Evolutionary conservation across 2,797 vertebrate genomes (phyloP).

Genomic region (Kryptolebias ocellatus): DNA sequence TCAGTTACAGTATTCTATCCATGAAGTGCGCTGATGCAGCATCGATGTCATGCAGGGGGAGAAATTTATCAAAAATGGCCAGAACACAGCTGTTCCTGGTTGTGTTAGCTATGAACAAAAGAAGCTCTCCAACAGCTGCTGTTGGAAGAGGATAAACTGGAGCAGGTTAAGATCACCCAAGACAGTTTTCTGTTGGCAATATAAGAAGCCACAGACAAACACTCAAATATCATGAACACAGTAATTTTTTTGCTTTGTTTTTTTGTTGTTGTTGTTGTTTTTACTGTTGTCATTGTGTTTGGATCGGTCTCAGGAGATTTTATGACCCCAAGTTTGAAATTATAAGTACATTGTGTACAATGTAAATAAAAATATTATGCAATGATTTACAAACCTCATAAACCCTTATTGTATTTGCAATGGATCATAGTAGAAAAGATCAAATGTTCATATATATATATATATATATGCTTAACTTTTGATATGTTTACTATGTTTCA

Average conservation of each 20-base stretch:
- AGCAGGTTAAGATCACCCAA: slow-evolving; percentile 45
- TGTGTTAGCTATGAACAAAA: slow-evolving; percentile 22
- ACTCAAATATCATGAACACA: slow-evolving; percentile 53
- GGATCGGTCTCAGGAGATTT: slow-evolving; percentile 25
- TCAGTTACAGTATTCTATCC: background rate
- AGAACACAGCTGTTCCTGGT: slow-evolving; percentile 18
- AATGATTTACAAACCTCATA: no score
- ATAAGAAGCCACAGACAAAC: slow-evolving; percentile 53
- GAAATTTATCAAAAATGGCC: background rate
- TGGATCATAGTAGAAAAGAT: no score
- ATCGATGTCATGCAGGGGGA: slow-evolving; percentile 32
- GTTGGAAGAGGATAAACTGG: slow-evolving; percentile 46
- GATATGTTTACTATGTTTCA: no score
- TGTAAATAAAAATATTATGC: no score
- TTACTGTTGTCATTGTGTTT: slow-evolving; percentile 30
- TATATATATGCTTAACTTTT: no score
- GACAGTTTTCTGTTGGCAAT: slow-evolving; percentile 57
- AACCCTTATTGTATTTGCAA: no score
- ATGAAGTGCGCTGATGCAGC: slow-evolving; percentile 45
- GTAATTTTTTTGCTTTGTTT: slow-evolving; percentile 16
- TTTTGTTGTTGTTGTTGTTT: slow-evolving; percentile 21
- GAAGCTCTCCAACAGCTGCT: slow-evolving; percentile 17
- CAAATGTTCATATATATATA: no score
- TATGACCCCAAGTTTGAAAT: background rate
- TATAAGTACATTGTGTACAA: no score